Percentiles rank a stretch among this genome's conserved stretches.
Evolutionary conservation across 2,113 vertebrate genomes (phyloP).

Genomic region (Pipa parva): DNA sequence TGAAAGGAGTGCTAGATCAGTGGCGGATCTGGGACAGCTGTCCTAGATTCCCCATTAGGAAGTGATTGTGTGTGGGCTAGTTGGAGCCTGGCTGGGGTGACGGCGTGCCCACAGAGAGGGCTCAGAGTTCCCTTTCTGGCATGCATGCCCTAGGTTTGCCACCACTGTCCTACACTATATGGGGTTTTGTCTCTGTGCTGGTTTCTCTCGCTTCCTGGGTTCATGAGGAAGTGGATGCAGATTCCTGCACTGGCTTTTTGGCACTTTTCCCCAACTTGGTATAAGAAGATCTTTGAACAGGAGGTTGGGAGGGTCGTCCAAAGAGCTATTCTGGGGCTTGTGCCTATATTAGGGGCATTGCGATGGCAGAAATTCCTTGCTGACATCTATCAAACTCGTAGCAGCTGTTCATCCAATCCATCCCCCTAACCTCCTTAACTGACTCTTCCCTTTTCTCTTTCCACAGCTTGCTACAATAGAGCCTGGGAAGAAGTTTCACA

Average conservation of each 20-base stretch:
- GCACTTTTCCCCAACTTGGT: slow-evolving; percentile 3
- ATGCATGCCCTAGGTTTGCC: too few relatives aligned
- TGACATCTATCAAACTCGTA: slow-evolving; percentile 33
- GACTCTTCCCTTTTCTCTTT: slow-evolving; percentile 8
- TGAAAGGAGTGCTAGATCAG: too few relatives aligned
- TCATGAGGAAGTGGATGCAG: slow-evolving; percentile 13
- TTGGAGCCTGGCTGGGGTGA: too few relatives aligned
- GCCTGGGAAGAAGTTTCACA: slow-evolving; percentile 94
- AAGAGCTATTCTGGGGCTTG: slow-evolving; percentile 29
- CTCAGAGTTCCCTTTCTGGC: too few relatives aligned
- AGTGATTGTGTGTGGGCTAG: too few relatives aligned
- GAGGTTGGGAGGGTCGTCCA: background rate
- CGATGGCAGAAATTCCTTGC: slow-evolving; percentile 21
- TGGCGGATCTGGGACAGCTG: too few relatives aligned
- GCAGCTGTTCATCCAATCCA: slow-evolving; percentile 29
- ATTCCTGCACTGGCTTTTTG: slow-evolving; percentile 1
- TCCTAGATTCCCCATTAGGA: too few relatives aligned
- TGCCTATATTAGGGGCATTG: slow-evolving; percentile 39
- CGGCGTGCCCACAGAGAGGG: too few relatives aligned
- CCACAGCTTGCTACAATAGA: slow-evolving; percentile 86
- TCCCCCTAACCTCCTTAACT: slow-evolving; percentile 9
- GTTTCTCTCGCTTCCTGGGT: background rate
- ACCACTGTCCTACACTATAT: too few relatives aligned
- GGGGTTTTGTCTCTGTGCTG: too few relatives aligned
- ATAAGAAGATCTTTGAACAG: background rate